phyloP scores from a whole-genome alignment of 2,113 vertebrate species.

The Chauna torquata region DNA sequence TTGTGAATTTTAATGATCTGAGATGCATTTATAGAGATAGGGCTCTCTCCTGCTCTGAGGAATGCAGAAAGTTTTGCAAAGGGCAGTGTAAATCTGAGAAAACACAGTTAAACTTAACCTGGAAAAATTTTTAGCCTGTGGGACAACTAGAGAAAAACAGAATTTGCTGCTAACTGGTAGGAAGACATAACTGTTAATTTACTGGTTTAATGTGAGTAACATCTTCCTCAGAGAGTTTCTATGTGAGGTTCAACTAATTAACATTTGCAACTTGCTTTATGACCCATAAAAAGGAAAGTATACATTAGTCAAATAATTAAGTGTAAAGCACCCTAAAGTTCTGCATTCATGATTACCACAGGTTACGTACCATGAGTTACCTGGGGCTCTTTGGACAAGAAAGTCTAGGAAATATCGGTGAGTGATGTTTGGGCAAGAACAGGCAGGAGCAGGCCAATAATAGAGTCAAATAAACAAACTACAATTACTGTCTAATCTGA shows the following conservation, averaged over 20 bases:
- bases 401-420: not conserved
- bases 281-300: not conserved
- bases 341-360: not conserved
- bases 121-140: not conserved
- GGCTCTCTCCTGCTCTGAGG: not conserved
- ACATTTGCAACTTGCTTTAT: not conserved
- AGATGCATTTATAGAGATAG: not conserved
- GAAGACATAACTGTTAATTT: not conserved
- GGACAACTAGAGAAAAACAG: not conserved
- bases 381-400: not conserved
- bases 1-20: not conserved
- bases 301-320: not conserved
- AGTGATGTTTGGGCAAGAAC: not conserved
- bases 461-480: not conserved
- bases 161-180: not conserved
- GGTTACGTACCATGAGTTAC: not conserved
- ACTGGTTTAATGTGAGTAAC: not conserved
- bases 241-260: not conserved
- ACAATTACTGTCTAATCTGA: not conserved
- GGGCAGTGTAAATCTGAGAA: not conserved
- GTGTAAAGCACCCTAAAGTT: not conserved
- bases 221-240: not conserved
- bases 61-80: not conserved
- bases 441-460: not conserved
- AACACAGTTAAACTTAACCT: not conserved